A percentile compares a stretch with the other conserved stretches of the same genome.
Conservation (phyloP, 2,888 invertebrate genomes). For the Drosophila trichaetosa region DNA sequence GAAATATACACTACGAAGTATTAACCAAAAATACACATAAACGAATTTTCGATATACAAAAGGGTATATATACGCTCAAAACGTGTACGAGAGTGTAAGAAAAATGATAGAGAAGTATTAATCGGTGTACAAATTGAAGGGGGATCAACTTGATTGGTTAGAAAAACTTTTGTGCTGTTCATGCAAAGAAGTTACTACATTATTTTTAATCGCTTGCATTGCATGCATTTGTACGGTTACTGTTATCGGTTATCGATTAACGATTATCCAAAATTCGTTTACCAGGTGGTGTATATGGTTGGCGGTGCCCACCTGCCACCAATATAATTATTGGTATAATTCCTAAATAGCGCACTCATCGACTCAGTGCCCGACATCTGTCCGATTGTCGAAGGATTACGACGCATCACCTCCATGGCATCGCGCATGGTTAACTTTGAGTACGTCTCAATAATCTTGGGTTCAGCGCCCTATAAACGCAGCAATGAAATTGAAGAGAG, state of each 20-base stretch:
- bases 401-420: conserved; percentile 95
- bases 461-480: conserved; percentile 89
- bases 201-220: conserved; percentile 34
- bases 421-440: conserved; percentile 97
- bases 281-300: conserved; percentile 86
- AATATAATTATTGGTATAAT: conserved; percentile 93
- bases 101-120: conserved; percentile 24
- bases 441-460: conserved; percentile 97
- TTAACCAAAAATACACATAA: conserved; percentile 68
- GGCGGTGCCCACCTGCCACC: conserved; percentile 91
- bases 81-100: conserved; percentile 13
- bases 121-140: conserved; percentile 32
- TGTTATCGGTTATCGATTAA: conserved; percentile 27
- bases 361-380: conserved; percentile 95
- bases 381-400: conserved; percentile 94
- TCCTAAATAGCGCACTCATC: conserved; percentile 95
- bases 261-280: conserved; percentile 85
- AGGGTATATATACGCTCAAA: conserved; percentile 13
- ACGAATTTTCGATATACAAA: conserved; percentile 83
- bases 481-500: not conserved
- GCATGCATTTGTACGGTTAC: conserved; percentile 50
- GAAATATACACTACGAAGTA: conserved; percentile 17
- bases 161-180: conserved; percentile 40
- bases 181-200: conserved; percentile 42
- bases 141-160: conserved; percentile 25